Conservation (phyloP, 2,797 vertebrate species). For the Chaunax sp. region DNA sequence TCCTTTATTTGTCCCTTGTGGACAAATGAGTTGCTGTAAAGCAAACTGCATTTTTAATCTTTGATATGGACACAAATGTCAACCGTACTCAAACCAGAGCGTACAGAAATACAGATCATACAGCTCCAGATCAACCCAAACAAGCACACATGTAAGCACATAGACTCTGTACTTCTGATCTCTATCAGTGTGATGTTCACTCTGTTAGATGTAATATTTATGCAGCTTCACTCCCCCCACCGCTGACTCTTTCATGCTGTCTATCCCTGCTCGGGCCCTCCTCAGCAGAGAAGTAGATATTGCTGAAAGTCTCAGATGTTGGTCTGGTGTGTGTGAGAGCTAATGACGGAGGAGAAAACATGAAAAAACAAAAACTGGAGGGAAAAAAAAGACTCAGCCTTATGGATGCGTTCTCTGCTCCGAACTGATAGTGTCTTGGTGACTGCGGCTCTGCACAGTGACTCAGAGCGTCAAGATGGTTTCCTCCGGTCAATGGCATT, state of each 20-base stretch:
- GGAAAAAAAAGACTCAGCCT: slow-evolving; percentile 4
- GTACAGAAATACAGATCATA: neutral
- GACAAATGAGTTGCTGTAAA: slow-evolving; percentile 31
- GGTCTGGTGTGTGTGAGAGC: slow-evolving; percentile 40
- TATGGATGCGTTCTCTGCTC: slow-evolving; percentile 35
- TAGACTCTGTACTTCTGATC: slow-evolving; percentile 9
- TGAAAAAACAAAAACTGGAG: slow-evolving; percentile 36
- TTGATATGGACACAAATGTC: slow-evolving; percentile 8
- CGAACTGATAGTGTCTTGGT: slow-evolving; percentile 9
- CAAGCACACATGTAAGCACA: slow-evolving; percentile 5
- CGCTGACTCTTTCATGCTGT: slow-evolving; percentile 46
- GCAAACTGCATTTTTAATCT: slow-evolving; percentile 36
- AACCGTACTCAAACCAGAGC: neutral
- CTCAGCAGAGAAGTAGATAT: slow-evolving; percentile 38
- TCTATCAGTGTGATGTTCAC: slow-evolving; percentile 56
- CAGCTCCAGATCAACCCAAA: slow-evolving; percentile 20
- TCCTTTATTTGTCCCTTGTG: slow-evolving; percentile 30
- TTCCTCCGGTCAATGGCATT: slow-evolving; percentile 33
- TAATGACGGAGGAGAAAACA: slow-evolving; percentile 46
- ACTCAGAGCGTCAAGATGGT: slow-evolving; percentile 42
- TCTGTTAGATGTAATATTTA: slow-evolving; percentile 81
- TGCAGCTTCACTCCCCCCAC: slow-evolving; percentile 53
- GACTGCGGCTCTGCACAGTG: slow-evolving; percentile 12
- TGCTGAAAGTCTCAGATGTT: slow-evolving; percentile 58
- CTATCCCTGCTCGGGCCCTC: slow-evolving; percentile 31